Conservation (phyloP, 2,888 invertebrate species). For the Idaea biselata region DNA sequence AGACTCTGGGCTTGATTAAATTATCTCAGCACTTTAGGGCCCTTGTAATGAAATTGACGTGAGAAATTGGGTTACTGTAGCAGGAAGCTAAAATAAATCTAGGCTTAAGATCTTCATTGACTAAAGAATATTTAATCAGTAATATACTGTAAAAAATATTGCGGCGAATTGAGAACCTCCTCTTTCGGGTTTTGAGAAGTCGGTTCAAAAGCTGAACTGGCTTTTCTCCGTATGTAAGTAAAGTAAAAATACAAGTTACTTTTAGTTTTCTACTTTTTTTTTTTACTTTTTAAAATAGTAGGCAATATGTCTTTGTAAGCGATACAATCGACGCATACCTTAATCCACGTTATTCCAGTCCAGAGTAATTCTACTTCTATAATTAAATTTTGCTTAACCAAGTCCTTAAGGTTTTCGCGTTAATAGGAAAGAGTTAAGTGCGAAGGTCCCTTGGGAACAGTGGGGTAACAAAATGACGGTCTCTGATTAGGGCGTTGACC, state of each 20-base stretch:
- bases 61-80: background rate
- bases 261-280: no score
- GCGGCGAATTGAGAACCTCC: background rate
- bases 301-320: background rate
- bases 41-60: background rate
- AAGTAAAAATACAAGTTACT: no score
- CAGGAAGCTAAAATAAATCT: background rate
- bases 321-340: background rate
- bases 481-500: constrained; percentile 23
- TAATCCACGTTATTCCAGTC: background rate
- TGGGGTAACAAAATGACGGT: constrained; percentile 31
- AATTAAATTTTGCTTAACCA: constrained; percentile 15
- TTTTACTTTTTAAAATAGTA: no score
- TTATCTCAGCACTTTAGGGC: background rate
- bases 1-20: constrained; percentile 1
- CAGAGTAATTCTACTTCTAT: constrained; percentile 8
- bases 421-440: constrained; percentile 25
- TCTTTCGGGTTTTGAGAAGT: background rate
- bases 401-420: constrained; percentile 11
- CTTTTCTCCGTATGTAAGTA: no score
- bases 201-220: background rate
- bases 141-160: no score
- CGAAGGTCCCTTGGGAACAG: constrained; percentile 21
- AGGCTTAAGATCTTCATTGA: no score
- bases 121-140: no score